Base-by-base conservation (phyloP, 30 jellyfish, hydroid and myxozoan species). In the Aurelia coerulea region DNA sequence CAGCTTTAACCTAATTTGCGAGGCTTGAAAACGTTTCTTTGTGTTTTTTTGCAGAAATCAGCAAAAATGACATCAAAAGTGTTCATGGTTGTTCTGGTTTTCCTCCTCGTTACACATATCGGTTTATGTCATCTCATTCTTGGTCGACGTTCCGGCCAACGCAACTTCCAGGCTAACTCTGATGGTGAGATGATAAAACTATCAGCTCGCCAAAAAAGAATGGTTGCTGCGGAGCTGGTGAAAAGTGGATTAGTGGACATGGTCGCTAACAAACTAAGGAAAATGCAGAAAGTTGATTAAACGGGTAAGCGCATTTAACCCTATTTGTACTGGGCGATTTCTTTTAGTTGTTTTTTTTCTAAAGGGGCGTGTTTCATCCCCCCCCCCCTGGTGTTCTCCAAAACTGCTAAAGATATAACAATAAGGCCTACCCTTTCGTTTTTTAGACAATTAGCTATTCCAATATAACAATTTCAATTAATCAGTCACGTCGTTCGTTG, bases 151-250 rank as follows among this genome's bases (percentile, higher is more conserved):
- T 18, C 68, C 11, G 53, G 77, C 37, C 78, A 81, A 56, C 72
- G 84, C 73, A 81, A 81, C 11, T 68, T 69, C 72, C 49, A 83
- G 72, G 29, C 91, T n/a, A 62, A 68, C 34, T 31, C 84, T 68
- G 74, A 73, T 32, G 79, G 85, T 1, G 91, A 31, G 68, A 35
- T 81, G 11, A 23, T 78, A 3, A 81, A 62, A 31, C 85, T 68
- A 51, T 42, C 85, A 16, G 7, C 4, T 19, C 74, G 84, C 34
- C 91, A 81, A 39, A 81, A 29, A 54, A 58, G 77, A 35, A 46
- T 54, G 68, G 19, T 81, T 37, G 84, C 68, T 1, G 54, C 39
- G 17, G 84, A 81, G 59, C 76, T 68, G 7, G 10, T 68, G 68
- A 81, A 58, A 65, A 56, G 5, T 14, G 74, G 65, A 4, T 37